Evolutionary conservation across 30 jellyfish, hydroid and myxozoan species (phyloP), one percentile per base, ranked within the genome.

Genomic region (Hydractinia echinata): DNA sequence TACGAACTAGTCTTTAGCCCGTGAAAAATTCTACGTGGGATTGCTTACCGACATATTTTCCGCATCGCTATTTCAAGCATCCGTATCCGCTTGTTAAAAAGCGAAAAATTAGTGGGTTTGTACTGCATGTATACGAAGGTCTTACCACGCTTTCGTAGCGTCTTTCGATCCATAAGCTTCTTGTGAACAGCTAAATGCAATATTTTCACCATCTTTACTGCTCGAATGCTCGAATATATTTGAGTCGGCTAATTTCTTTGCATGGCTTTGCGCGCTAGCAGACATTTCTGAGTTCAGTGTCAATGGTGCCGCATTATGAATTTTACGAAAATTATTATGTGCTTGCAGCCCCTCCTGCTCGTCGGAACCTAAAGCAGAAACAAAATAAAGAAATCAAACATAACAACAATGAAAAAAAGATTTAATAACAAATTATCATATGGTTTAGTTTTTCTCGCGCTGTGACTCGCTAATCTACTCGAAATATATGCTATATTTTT

Each of bases 271-370:
- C 10, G 91, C 90, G 21, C 73, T 86, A 62, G 81, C 82, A 11
- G 85, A 61, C 91, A 89, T 79, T 81, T 89, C 83, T 53, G 76
- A 44, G 79, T 84, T 79, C 66, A 89, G 70, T 58, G 76, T 84
- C 95, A 89, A 61, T 5, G 89, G 88, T 16, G 82, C 11, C 10
- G 95, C 82, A 5, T 83, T 88, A 53, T 89, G 96, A 7, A 89
- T 89, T 79, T 81, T 58, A 7, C 96, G 88, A 55, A 89, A 81
- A 55, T 79, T 84, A 72, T 89, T 89, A 71, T 89, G 96, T 1
- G 94, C 94, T 4, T 55, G 56, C 16, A 89, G 82, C 14, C 94
- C 87, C 3, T 81, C 87, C 9, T 30, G 60, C 18, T 71, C 81
- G 11, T 64, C 74, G 39, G 51, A 7, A 6, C 74, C 74, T 64